Evolutionary conservation across 2,113 vertebrate species (phyloP), one percentile per base, ranked within the genome.

Genomic region (Corythornis cristatus): DNA sequence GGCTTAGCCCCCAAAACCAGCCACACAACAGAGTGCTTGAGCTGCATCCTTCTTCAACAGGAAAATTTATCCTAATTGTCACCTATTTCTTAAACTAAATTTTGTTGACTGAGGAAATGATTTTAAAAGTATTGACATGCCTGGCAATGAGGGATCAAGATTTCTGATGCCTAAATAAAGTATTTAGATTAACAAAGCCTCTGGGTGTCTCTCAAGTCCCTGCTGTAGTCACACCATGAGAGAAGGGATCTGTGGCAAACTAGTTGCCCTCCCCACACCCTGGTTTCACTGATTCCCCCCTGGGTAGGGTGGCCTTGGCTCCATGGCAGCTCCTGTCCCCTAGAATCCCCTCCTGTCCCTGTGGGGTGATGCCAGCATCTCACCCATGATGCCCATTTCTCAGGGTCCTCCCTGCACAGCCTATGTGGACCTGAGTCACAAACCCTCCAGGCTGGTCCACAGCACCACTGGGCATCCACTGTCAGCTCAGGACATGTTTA

Each of bases 1-100:
- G 31, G 29, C 51, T 78, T 0, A 0, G n/a, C 2, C 12, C 11
- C 17, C 3, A 4, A 22, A 29, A 66, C 1, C 11, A 48, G 28
- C 33, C 2, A 0, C 0, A 0, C 15, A 31, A 4, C 12, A 20
- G 37, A 78, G 4, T 21, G 33, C 71, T 62, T 71, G 20, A 87
- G 23, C 29, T 71, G 23, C 29, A 48, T n/a, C 62, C 28, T 62
- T 62, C 28, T 58, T 62, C 80, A 42, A 21, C 0, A 0, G 20
- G 26, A 86, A 88, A 62, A 64, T 20, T 50, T 53, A 54, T 43
- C 58, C n/a, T 67, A 50, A 11, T 50, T 37, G 9, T 3, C 22
- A 9, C 31, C n/a, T 3, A 11, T 37, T 66, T 37, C 29, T 56
- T 76, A 43, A 51, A 78, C 13, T 61, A 56, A 56, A 74, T 48